Evolutionary conservation across 2,113 vertebrate genomes (phyloP).

Genomic region (Sturnira hondurensis): DNA sequence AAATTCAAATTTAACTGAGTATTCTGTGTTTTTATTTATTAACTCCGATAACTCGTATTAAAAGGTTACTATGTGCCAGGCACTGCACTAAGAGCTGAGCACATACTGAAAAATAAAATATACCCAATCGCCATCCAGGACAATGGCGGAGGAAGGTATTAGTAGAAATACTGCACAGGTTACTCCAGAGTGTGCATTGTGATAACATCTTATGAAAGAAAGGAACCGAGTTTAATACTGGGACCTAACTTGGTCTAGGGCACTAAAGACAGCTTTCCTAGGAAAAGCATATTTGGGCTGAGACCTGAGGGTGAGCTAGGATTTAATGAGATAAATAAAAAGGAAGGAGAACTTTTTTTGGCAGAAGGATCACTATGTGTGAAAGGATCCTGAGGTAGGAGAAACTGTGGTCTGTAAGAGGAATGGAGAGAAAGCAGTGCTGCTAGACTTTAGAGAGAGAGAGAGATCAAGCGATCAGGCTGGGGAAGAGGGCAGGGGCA

Average conservation of each 20-base stretch:
- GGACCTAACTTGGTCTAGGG: not conserved
- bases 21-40: not conserved
- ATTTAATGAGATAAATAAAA: not conserved
- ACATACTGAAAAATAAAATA: not conserved
- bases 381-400: not conserved
- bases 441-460: not conserved
- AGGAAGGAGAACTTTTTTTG: not conserved
- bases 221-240: not conserved
- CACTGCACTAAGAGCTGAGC: not conserved
- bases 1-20: not conserved
- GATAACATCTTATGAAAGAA: not conserved
- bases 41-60: not conserved
- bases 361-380: not conserved
- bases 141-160: not conserved
- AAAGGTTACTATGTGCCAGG: not conserved
- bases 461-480: not conserved
- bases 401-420: not conserved
- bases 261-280: not conserved
- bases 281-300: not conserved
- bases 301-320: not conserved
- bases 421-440: not conserved
- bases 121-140: accelerated
- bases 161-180: not conserved
- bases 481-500: accelerated
- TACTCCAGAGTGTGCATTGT: not conserved